Percentiles rank a stretch among this genome's conserved stretches.
phyloP scores from a whole-genome alignment of 2,113 vertebrate genomes.

The Agapornis roseicollis region DNA sequence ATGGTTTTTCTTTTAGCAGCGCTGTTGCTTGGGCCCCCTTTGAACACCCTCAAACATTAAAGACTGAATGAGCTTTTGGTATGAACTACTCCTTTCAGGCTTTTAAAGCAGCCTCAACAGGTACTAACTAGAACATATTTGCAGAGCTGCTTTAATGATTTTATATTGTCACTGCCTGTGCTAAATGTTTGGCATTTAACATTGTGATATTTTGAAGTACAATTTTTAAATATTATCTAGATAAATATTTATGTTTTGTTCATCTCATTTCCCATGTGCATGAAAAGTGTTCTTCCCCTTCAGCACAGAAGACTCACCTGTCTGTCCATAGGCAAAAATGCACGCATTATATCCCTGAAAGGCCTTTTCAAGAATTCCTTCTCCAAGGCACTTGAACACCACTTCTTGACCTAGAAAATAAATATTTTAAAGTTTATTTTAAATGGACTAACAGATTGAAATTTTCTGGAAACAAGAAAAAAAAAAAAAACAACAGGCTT shows the following conservation, averaged over 20 bases:
- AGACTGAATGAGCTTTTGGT: background rate
- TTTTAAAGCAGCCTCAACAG: background rate
- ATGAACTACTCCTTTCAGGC: background rate
- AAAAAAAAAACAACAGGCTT: too few species aligned
- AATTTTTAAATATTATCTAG: background rate
- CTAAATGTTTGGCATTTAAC: background rate
- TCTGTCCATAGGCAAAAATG: conserved; percentile 99
- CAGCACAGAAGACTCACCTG: conserved; percentile 76
- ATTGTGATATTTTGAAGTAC: background rate
- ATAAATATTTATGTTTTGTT: background rate
- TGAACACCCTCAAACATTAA: background rate
- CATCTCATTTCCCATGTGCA: background rate
- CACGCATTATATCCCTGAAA: conserved; percentile 99
- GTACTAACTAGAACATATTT: background rate
- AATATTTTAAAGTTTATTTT: conserved; percentile 10
- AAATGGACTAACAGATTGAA: background rate
- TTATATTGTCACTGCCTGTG: background rate
- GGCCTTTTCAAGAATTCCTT: conserved; percentile 98
- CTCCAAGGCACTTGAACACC: conserved; percentile 98
- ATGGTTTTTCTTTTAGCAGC: background rate
- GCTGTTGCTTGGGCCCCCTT: background rate
- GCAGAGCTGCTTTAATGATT: background rate
- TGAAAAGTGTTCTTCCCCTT: background rate
- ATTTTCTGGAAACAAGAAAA: background rate
- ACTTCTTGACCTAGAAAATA: conserved; percentile 91